These are phyloP conservation scores for Orussus abietinus DNA, from an alignment of 1,140 invertebrate species.

Conservation along the genomic window DNA sequence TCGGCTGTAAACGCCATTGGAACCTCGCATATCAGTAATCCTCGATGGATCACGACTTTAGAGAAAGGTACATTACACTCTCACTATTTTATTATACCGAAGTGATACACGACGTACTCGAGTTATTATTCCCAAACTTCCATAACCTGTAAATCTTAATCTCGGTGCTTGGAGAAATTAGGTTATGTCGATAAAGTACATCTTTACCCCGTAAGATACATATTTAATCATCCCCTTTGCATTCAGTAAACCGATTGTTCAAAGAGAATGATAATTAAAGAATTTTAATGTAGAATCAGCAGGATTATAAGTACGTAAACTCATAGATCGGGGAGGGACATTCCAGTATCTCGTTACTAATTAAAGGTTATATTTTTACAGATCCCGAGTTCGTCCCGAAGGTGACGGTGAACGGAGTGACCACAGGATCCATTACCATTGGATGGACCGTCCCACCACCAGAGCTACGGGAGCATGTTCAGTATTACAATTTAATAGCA, in stretches of 20 bases:
- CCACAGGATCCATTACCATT: conserved; percentile 73
- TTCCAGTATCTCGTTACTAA: not conserved
- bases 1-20: conserved; percentile 56
- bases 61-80: conserved; percentile 52
- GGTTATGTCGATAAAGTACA: too few species aligned
- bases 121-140: not conserved
- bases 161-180: too few species aligned
- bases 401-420: conserved; percentile 72
- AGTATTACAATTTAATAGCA: conserved; percentile 71
- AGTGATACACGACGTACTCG: not conserved
- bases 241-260: too few species aligned
- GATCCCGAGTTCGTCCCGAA: conserved; percentile 76
- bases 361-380: conserved; percentile 22
- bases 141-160: too few species aligned
- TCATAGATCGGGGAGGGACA: not conserved
- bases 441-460: conserved; percentile 67
- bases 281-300: too few species aligned
- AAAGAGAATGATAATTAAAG: too few species aligned
- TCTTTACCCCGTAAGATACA: too few species aligned
- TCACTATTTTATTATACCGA: too few species aligned
- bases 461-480: conserved; percentile 66
- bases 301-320: not conserved
- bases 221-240: too few species aligned
- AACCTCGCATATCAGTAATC: conserved; percentile 49
- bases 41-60: conserved; percentile 59